These are phyloP conservation scores for Idaea biselata DNA, from an alignment of 2,888 invertebrate species.

Conservation along the genomic window DNA sequence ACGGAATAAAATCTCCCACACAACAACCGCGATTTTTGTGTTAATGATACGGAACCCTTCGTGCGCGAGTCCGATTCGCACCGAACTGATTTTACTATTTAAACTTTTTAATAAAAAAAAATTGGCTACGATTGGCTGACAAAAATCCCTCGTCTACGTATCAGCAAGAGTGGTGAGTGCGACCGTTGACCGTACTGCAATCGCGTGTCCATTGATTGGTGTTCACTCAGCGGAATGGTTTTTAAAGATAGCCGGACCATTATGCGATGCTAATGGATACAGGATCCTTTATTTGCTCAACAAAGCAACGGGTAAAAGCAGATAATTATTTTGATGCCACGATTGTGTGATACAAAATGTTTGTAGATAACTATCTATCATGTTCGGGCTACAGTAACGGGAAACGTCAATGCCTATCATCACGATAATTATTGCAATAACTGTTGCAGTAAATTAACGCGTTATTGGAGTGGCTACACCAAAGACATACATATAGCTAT, in stretches of 20 bases:
- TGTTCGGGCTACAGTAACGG: too few species aligned
- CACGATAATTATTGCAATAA: too few species aligned
- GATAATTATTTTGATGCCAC: background rate
- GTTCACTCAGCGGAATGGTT: background rate
- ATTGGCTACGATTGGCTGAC: background rate
- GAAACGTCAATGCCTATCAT: too few species aligned
- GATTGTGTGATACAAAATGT: background rate
- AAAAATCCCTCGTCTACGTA: background rate
- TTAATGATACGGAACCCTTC: too few species aligned
- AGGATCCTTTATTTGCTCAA: background rate
- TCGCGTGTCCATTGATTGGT: background rate
- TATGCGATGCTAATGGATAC: background rate
- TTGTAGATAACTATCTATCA: background rate
- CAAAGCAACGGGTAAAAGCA: conserved; percentile 1
- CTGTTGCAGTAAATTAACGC: too few species aligned
- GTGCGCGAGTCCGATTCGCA: too few species aligned
- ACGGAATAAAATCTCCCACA: too few species aligned
- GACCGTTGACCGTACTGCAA: background rate
- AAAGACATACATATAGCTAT: too few species aligned
- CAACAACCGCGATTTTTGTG: too few species aligned
- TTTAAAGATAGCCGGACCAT: background rate
- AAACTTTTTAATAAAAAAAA: too few species aligned
- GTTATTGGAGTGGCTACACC: too few species aligned
- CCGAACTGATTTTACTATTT: too few species aligned
- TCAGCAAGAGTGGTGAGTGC: background rate